Percentiles rank a stretch among this genome's conserved stretches.
These are phyloP conservation scores for Drosophila pallidifrons DNA, from an alignment of 1,140 invertebrate genomes.

Conservation along the genomic window DNA sequence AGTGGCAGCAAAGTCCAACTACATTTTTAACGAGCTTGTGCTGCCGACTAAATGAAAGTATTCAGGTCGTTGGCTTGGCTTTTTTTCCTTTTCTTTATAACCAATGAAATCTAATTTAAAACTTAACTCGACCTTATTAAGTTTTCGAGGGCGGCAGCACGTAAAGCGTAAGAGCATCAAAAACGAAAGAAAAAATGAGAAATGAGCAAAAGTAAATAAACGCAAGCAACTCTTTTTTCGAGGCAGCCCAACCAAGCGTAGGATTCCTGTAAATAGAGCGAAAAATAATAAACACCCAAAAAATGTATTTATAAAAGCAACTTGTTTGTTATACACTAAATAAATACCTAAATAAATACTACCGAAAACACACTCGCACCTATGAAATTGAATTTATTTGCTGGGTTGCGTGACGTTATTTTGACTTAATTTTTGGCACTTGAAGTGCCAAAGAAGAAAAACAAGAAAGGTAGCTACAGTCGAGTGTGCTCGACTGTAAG, in stretches of 20 bases:
- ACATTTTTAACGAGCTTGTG: too few relatives aligned
- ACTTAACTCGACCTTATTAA: conserved; percentile 58
- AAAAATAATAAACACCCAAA: conserved; percentile 24
- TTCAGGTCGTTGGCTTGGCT: neutral
- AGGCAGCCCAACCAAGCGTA: conserved; percentile 48
- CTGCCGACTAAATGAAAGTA: neutral
- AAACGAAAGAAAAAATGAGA: conserved; percentile 73
- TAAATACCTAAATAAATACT: conserved; percentile 54
- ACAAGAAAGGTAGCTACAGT: conserved; percentile 17
- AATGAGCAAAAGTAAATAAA: conserved; percentile 71
- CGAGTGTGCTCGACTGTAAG: neutral
- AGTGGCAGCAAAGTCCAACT: too few relatives aligned
- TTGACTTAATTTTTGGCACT: conserved; percentile 75
- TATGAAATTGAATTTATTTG: conserved; percentile 62
- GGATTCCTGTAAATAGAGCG: conserved; percentile 58
- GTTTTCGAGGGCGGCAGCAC: conserved; percentile 40
- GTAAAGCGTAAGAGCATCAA: conserved; percentile 32
- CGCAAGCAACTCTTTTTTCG: conserved; percentile 54
- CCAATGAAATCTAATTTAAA: conserved; percentile 57
- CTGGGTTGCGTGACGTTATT: conserved; percentile 31
- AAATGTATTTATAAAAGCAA: conserved; percentile 18
- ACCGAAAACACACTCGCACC: conserved; percentile 20
- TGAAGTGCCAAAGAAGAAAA: conserved; percentile 31
- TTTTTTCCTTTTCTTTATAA: neutral
- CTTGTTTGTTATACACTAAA: conserved; percentile 57